Percentiles rank a stretch among this genome's conserved stretches.
Evolutionary conservation across 2,113 vertebrate genomes (phyloP).

Genomic region (Dissostichus mawsoni): DNA sequence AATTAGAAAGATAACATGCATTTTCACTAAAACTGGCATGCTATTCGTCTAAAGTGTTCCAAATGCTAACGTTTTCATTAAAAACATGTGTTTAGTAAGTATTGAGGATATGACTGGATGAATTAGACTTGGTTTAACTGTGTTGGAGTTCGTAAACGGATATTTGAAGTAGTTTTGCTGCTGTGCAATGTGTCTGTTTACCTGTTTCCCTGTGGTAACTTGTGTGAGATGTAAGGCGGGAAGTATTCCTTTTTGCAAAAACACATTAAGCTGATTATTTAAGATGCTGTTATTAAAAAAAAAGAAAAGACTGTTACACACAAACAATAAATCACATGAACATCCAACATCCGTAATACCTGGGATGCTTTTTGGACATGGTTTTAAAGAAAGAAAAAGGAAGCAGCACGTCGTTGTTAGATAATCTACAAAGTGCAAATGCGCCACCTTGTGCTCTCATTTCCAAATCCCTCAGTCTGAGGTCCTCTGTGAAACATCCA

Average conservation of each 20-base stretch:
- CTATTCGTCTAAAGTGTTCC: too few relatives aligned
- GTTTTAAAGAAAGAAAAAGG: background rate
- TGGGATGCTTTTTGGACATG: slow-evolving; percentile 50
- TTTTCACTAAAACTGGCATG: too few relatives aligned
- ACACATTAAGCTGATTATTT: slow-evolving; percentile 48
- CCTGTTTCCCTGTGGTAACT: too few relatives aligned
- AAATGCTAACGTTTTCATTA: too few relatives aligned
- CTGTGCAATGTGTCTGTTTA: too few relatives aligned
- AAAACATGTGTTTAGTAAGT: too few relatives aligned
- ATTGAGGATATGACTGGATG: too few relatives aligned
- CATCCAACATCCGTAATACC: slow-evolving; percentile 30
- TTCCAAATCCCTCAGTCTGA: slow-evolving; percentile 51
- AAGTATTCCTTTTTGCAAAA: slow-evolving; percentile 11
- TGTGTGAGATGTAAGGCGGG: too few relatives aligned
- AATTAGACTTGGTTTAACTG: too few relatives aligned
- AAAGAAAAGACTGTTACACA: slow-evolving; percentile 19
- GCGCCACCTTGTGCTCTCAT: slow-evolving; percentile 76
- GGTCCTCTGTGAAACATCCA: slow-evolving; percentile 23
- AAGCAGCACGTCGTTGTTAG: slow-evolving; percentile 53
- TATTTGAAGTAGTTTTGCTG: too few relatives aligned
- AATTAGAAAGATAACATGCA: too few relatives aligned
- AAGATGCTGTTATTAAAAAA: slow-evolving; percentile 28
- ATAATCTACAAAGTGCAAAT: slow-evolving; percentile 79
- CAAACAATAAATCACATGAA: slow-evolving; percentile 27
- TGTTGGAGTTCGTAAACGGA: too few relatives aligned